These are phyloP conservation scores for Zaprionus africanus DNA, from an alignment of 1,140 invertebrate genomes.

Conservation along the genomic window DNA sequence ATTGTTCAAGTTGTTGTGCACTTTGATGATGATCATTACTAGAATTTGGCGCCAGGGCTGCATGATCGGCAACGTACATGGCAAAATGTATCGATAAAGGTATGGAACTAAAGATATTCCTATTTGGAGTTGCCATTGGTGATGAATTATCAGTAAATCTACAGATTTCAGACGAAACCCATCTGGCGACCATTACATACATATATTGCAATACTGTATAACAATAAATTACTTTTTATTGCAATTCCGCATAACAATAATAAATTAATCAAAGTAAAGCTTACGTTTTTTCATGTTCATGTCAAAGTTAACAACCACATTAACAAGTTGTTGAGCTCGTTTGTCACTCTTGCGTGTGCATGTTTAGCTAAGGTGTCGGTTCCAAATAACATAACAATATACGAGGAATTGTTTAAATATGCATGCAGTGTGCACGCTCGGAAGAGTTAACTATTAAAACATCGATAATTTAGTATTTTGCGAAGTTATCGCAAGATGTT, in stretches of 20 bases:
- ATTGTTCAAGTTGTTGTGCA: constrained; percentile 24
- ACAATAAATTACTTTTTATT: not conserved
- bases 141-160: no score
- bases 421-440: not conserved
- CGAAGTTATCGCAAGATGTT: not conserved
- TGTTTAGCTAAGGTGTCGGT: not conserved
- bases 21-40: constrained; percentile 45
- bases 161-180: no score
- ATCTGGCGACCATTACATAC: not conserved
- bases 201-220: not conserved
- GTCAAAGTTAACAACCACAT: constrained; percentile 7
- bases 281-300: constrained; percentile 2
- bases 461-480: constrained; percentile 1
- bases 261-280: constrained; percentile 8
- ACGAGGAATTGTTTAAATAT: not conserved
- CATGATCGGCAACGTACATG: not conserved
- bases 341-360: constrained; percentile 8
- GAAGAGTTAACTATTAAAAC: not conserved
- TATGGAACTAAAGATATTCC: not conserved
- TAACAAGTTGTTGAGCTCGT: constrained; percentile 1
- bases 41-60: constrained; percentile 30
- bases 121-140: no score
- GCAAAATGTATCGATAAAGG: not conserved
- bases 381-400: not conserved
- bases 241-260: not conserved